These are phyloP conservation scores for Trimorus sp. DNA, from an alignment of 2,888 invertebrate genomes.

Conservation along the genomic window DNA sequence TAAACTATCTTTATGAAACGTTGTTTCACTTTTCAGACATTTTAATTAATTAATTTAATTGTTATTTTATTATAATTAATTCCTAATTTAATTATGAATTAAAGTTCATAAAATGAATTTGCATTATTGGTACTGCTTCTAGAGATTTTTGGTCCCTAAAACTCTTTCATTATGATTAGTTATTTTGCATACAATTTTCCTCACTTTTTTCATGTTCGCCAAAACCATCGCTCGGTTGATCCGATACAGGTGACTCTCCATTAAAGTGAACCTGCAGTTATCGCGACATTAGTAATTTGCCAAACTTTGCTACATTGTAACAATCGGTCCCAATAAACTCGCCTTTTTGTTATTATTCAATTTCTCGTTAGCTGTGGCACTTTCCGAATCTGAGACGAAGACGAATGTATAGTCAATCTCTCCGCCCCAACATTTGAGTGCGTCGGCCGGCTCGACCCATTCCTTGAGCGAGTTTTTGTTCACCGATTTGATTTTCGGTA, in stretches of 20 bases:
- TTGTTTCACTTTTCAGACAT: too few species aligned
- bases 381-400: slow-evolving; percentile 85
- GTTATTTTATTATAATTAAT: too few species aligned
- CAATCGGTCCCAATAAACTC: too few species aligned
- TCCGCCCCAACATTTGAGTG: slow-evolving; percentile 91
- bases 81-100: too few species aligned
- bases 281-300: too few species aligned
- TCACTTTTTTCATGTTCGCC: slow-evolving; percentile 71
- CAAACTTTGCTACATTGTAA: too few species aligned
- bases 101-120: too few species aligned
- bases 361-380: slow-evolving; percentile 75
- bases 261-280: slow-evolving; percentile 85
- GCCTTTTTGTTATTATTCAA: slow-evolving; percentile 83
- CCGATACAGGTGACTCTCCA: slow-evolving; percentile 84
- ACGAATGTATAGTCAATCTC: slow-evolving; percentile 87
- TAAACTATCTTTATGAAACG: too few species aligned
- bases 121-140: too few species aligned
- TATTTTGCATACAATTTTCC: background rate
- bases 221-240: slow-evolving; percentile 76
- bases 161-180: too few species aligned
- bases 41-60: too few species aligned
- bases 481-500: slow-evolving; percentile 93
- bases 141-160: too few species aligned
- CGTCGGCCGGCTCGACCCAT: slow-evolving; percentile 88
- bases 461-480: slow-evolving; percentile 89